These are phyloP conservation scores for Clarias fuscus DNA, from an alignment of 2,797 vertebrate species.

Conservation along the genomic window DNA sequence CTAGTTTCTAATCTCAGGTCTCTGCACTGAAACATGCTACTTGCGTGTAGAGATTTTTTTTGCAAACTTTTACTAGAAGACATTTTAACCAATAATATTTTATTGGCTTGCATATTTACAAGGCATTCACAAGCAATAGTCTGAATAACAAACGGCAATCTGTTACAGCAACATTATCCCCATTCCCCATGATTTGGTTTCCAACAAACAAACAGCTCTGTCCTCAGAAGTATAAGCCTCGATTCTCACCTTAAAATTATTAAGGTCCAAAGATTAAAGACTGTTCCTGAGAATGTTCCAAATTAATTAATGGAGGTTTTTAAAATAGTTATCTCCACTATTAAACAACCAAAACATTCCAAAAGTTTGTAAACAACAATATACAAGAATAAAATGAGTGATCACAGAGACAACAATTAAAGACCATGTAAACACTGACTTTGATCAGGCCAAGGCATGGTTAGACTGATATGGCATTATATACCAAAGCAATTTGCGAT, in stretches of 20 bases:
- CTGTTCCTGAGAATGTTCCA: constrained; percentile 11
- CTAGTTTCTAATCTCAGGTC: too few relatives aligned
- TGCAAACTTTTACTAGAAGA: not conserved
- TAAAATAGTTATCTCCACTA: not conserved
- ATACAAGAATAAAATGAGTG: not conserved
- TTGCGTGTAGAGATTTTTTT: not conserved
- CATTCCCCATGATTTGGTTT: not conserved
- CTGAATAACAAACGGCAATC: not conserved
- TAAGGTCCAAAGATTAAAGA: constrained; percentile 1
- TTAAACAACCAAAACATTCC: not conserved
- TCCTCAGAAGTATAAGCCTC: not conserved
- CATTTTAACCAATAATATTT: not conserved
- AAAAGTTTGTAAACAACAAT: not conserved
- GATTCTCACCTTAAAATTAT: not conserved
- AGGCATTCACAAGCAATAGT: not conserved
- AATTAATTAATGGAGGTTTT: not conserved
- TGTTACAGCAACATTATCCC: not conserved
- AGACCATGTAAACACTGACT: not conserved
- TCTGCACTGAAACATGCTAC: not conserved
- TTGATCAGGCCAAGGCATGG: not conserved
- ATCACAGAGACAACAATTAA: not conserved
- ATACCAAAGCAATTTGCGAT: not conserved
- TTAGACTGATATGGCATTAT: not conserved
- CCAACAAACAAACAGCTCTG: not conserved
- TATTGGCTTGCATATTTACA: not conserved